These are phyloP conservation scores for Porites cylindrica DNA, from an alignment of 92 coral and sea anemone genomes.

Conservation along the genomic window DNA sequence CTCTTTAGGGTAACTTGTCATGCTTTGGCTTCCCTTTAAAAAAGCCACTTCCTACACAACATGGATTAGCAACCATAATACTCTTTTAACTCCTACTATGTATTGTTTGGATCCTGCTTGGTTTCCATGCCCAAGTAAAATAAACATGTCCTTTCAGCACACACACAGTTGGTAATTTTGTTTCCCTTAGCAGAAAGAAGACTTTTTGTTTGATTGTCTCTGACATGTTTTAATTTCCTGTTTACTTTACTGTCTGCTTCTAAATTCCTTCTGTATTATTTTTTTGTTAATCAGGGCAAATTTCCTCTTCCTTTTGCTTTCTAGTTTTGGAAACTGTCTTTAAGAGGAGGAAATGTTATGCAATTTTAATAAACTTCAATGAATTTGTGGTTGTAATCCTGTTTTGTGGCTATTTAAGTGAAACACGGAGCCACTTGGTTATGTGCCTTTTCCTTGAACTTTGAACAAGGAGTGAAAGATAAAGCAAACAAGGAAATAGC, in stretches of 20 bases:
- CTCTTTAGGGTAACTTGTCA: conserved; percentile 18
- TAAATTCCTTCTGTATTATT: conserved; percentile 8
- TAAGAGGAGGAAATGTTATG: no score
- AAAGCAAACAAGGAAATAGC: no score
- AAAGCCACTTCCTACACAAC: not conserved
- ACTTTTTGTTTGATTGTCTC: not conserved
- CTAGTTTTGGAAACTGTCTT: no score
- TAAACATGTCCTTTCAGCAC: not conserved
- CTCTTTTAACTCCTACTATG: not conserved
- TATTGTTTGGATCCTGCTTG: not conserved
- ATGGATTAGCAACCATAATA: not conserved
- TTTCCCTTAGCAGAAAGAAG: conserved; percentile 15
- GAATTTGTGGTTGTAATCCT: no score
- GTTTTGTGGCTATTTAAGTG: no score
- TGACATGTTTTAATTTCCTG: conserved; percentile 47
- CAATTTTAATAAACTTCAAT: no score
- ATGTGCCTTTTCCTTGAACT: no score
- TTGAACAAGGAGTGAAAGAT: no score
- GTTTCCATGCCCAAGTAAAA: not conserved
- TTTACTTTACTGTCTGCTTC: conserved; percentile 9
- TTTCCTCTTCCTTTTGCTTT: no score
- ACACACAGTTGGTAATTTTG: not conserved
- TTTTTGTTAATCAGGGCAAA: not conserved
- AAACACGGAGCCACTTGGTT: no score
- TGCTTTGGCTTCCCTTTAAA: not conserved